These are phyloP conservation scores for Sphenopsis melanotis DNA, from an alignment of 2,797 vertebrate genomes.

Conservation along the genomic window DNA sequence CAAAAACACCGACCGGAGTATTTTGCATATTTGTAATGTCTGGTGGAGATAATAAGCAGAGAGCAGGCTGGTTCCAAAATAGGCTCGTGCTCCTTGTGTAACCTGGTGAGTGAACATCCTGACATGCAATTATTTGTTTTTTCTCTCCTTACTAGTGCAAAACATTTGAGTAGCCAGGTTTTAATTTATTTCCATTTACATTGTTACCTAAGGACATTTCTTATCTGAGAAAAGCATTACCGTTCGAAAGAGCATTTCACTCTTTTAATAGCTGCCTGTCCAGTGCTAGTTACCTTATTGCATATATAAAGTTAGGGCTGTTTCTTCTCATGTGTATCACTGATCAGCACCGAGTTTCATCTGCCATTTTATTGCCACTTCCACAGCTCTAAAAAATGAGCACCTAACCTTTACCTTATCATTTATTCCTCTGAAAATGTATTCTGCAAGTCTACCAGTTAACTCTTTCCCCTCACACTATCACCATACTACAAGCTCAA, in stretches of 20 bases:
- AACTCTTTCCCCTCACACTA: not conserved
- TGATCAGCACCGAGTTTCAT: constrained; percentile 25
- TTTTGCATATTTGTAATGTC: constrained; percentile 31
- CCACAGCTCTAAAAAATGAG: not conserved
- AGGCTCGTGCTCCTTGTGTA: constrained; percentile 10
- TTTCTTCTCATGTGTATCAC: constrained; percentile 14
- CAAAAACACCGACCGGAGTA: not conserved
- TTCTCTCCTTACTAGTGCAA: not conserved
- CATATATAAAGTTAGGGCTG: not conserved
- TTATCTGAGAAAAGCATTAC: constrained; percentile 45
- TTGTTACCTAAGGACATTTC: constrained; percentile 48
- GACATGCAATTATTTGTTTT: constrained; percentile 39
- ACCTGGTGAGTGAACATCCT: constrained; percentile 34
- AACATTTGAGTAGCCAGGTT: constrained; percentile 21
- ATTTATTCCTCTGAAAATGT: constrained; percentile 19
- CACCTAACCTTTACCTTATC: constrained; percentile 22
- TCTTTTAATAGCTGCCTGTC: not conserved
- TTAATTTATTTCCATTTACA: constrained; percentile 59
- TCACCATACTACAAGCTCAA: not conserved
- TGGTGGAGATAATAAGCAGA: not conserved
- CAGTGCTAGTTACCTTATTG: not conserved
- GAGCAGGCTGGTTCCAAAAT: constrained; percentile 12
- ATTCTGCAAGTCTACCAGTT: not conserved
- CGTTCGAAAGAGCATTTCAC: not conserved
- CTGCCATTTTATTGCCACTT: constrained; percentile 12